These are phyloP conservation scores for Cyanoderma ruficeps DNA, from an alignment of 2,113 vertebrate genomes.

Conservation along the genomic window DNA sequence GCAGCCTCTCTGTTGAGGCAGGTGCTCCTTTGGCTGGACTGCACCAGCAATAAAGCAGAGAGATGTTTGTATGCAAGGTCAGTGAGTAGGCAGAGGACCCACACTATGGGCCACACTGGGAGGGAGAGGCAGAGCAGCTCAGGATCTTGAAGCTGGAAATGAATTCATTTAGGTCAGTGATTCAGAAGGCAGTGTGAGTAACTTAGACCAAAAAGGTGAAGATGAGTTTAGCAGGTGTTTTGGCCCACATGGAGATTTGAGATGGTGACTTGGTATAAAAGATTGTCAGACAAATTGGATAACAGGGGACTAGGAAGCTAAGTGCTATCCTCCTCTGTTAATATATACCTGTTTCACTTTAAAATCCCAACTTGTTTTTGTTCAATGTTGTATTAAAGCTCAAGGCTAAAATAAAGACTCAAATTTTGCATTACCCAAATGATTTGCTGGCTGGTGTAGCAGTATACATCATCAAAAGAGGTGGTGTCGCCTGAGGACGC, in stretches of 20 bases:
- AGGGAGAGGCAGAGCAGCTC: neutral
- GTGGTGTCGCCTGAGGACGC: neutral
- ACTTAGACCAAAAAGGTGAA: neutral
- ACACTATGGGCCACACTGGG: fast-evolving
- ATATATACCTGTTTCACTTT: neutral
- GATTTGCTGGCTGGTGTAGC: neutral
- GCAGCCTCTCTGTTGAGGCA: neutral
- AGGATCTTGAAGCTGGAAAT: neutral
- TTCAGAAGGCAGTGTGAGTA: neutral
- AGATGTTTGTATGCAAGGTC: neutral
- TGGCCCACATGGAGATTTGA: neutral
- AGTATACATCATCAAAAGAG: neutral
- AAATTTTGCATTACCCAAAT: neutral
- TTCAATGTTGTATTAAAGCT: neutral
- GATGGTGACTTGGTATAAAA: neutral
- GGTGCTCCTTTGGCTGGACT: neutral
- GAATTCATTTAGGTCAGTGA: neutral
- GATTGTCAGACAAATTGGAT: neutral
- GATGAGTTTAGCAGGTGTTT: neutral
- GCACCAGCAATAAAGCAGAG: neutral
- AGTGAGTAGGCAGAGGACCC: neutral
- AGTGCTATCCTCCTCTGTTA: neutral
- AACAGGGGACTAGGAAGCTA: neutral
- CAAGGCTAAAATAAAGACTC: neutral
- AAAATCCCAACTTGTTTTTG: neutral